Conservation (phyloP, 35 echinoderm and acorn worm species). For the Lytechinus variegatus region DNA sequence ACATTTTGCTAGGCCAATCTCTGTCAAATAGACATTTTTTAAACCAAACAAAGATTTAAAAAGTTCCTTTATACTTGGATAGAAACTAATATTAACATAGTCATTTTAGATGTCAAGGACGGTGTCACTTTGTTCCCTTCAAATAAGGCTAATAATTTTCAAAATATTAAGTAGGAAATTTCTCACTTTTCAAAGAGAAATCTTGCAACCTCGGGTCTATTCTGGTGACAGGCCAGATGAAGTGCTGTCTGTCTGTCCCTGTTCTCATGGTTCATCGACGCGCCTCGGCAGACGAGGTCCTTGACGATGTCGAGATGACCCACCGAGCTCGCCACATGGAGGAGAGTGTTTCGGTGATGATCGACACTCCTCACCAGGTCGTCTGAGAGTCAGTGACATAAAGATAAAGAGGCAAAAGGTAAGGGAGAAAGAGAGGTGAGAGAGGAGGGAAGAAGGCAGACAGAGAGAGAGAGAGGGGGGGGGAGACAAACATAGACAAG, state of each 20-base stretch:
- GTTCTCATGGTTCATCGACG: not conserved
- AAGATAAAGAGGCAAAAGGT: not conserved
- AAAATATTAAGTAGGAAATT: not conserved
- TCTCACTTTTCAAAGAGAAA: constrained; percentile 41
- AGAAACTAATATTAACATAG: too few relatives aligned
- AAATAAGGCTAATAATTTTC: too few relatives aligned
- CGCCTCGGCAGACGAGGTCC: not conserved
- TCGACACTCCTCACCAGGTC: not conserved
- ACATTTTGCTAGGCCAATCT: too few relatives aligned
- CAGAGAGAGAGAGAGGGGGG: not conserved
- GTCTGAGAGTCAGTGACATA: not conserved
- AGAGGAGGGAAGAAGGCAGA: not conserved
- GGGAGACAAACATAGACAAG: too few relatives aligned
- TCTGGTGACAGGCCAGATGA: not conserved
- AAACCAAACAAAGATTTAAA: too few relatives aligned
- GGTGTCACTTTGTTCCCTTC: too few relatives aligned
- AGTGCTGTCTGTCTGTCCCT: not conserved
- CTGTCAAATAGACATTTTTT: too few relatives aligned
- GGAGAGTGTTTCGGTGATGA: not conserved
- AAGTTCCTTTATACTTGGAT: too few relatives aligned
- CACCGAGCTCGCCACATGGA: not conserved
- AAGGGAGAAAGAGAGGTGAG: not conserved
- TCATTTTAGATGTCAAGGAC: too few relatives aligned
- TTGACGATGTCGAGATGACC: constrained; percentile 15
- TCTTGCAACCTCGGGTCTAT: not conserved